Percentiles rank a stretch among this genome's conserved stretches.
phyloP scores from a whole-genome alignment of 2,888 invertebrate species.

The Nebria salina region DNA sequence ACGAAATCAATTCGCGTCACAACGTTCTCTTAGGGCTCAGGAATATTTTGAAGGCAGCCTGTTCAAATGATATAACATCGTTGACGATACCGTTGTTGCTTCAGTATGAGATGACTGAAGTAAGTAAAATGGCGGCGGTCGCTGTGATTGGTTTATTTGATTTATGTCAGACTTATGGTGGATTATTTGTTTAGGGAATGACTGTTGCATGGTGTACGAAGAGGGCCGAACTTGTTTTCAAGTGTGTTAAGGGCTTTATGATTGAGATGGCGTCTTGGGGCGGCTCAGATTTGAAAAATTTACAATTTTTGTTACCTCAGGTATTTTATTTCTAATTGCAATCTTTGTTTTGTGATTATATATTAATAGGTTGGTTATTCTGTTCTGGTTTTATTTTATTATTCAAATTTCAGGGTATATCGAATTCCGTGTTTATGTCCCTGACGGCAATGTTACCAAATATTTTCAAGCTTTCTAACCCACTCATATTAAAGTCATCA shows the following conservation, averaged over 20 bases:
- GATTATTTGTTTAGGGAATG: slow-evolving; percentile 75
- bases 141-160: not conserved
- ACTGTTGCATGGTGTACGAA: slow-evolving; percentile 96
- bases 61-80: slow-evolving; percentile 92
- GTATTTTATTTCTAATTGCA: slow-evolving; percentile 58
- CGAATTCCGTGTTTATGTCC: slow-evolving; percentile 35
- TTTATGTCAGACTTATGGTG: not conserved
- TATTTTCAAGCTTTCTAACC: slow-evolving; percentile 42
- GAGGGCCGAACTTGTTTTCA: slow-evolving; percentile 95
- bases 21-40: slow-evolving; percentile 93
- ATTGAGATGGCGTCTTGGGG: slow-evolving; percentile 97
- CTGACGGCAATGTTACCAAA: slow-evolving; percentile 41
- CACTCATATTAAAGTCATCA: slow-evolving; percentile 38
- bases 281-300: slow-evolving; percentile 86
- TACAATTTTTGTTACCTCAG: slow-evolving; percentile 86
- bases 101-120: slow-evolving; percentile 93
- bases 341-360: not conserved
- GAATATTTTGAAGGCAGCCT: slow-evolving; percentile 95
- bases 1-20: slow-evolving; percentile 95
- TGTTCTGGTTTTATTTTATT: not conserved
- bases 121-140: slow-evolving; percentile 58
- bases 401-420: slow-evolving; percentile 25
- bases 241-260: slow-evolving; percentile 99
- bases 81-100: slow-evolving; percentile 92
- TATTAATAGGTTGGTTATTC: not conserved